These are phyloP conservation scores for Aspidoscelis tigris DNA, from an alignment of 2,113 vertebrate genomes.

Conservation along the genomic window DNA sequence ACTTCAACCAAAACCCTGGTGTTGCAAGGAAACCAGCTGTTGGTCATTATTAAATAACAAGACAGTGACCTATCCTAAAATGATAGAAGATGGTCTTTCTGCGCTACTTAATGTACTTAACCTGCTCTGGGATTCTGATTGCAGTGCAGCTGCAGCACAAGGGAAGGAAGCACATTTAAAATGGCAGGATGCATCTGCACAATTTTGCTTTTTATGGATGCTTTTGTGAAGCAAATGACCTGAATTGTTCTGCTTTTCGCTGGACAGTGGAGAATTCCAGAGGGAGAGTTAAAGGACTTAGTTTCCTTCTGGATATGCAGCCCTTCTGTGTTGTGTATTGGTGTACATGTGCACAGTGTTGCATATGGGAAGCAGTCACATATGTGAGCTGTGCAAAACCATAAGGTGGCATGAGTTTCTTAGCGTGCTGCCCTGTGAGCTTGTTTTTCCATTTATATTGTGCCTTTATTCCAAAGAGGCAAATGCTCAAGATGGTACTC, in stretches of 20 bases:
- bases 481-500: too few species aligned
- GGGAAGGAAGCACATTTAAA: constrained; percentile 7
- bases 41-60: too few species aligned
- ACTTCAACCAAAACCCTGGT: background rate
- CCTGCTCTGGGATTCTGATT: background rate
- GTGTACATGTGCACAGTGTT: background rate
- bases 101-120: background rate
- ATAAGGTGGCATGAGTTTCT: too few species aligned
- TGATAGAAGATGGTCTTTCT: background rate
- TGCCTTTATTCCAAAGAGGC: too few species aligned
- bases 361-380: background rate
- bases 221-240: background rate
- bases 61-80: background rate
- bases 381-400: background rate
- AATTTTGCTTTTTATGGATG: background rate
- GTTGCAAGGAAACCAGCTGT: too few species aligned
- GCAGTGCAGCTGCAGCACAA: background rate
- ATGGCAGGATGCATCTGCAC: constrained; percentile 20
- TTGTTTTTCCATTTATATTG: too few species aligned
- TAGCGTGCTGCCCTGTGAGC: too few species aligned
- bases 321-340: background rate
- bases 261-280: background rate
- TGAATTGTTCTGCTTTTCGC: background rate
- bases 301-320: background rate
- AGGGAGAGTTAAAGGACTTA: background rate